Conservation (phyloP, 1,140 invertebrate species). For the Plodia interpunctella region DNA sequence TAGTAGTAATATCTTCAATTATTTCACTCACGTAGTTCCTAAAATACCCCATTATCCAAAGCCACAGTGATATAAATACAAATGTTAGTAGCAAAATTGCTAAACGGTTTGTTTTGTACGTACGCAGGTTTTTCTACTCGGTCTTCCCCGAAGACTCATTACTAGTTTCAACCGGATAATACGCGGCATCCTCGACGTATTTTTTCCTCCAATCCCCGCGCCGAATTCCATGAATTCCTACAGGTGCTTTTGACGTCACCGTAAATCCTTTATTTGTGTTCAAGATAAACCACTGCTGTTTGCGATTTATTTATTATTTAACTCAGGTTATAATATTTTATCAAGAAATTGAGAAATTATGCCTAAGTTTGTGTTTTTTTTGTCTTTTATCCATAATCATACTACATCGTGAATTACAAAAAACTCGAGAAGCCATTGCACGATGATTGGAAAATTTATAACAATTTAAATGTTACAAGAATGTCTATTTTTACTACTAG, state of each 20-base stretch:
- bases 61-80: no score
- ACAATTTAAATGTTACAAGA: no score
- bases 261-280: conserved; percentile 4
- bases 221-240: neutral
- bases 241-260: neutral
- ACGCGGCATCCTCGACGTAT: neutral
- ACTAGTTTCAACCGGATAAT: neutral
- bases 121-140: neutral
- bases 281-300: neutral
- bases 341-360: no score
- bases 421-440: no score
- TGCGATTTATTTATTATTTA: neutral
- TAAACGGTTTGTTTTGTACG: neutral
- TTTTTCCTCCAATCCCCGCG: neutral
- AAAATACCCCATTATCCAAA: neutral
- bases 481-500: no score
- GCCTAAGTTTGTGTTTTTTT: no score
- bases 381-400: no score
- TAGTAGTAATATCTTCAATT: no score
- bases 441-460: no score
- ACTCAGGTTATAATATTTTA: no score
- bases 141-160: neutral
- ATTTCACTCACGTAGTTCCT: neutral
- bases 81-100: no score
- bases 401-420: no score